Base-by-base conservation (phyloP, 2,888 invertebrate species). In the Ichneumon xanthorius region DNA sequence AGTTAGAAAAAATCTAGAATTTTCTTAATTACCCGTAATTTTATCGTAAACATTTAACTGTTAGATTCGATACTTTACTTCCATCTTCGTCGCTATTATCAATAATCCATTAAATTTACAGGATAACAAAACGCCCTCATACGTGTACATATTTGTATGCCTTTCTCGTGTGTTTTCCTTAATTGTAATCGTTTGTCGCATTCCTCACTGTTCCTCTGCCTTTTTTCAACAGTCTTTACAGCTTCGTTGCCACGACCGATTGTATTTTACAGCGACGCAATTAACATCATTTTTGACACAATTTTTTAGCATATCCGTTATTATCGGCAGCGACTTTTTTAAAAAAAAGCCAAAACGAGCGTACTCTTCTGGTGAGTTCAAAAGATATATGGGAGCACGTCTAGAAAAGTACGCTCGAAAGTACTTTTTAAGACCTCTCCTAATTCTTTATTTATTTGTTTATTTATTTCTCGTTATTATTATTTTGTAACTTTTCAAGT, bases 1-100 rank as follows among this genome's bases (percentile, higher is more conserved):
- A 92, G 91, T 92, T 93, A 93, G 93, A 93, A 93, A 93, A 93
- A 93, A 91, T 93, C 92, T 93, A 93, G 90, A 93, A 92, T 92
- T 91, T 91, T 92, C 92, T 92, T 92, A 92, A 92, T 93, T 93
- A 93, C 93, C 93, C 93, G 93, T 93, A 93, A 92, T 93, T 93
- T 93, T 92, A 93, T 93, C 91, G 91, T 93, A 93, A 93, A 92
- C 91, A 93, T 93, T 92, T 91, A 92, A 91, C 91, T 88, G 86
- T 92, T 91, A 91, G 92, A 92, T 85, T 87, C 80, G 76, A 87
- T 88, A 86, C 80, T 77, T 63, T 71, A 80, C 61, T 71, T 78
- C 76, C 73, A 72, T 81, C 73, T 40, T 48, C 53, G 30, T 40
- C 63, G 30, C 50, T 82, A 40, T 79, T 61, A 14, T 61, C 81